A percentile compares a stretch with the other conserved stretches of the same genome.
Evolutionary conservation across 2,888 invertebrate genomes (phyloP).

Genomic region (Anorthoa munda): DNA sequence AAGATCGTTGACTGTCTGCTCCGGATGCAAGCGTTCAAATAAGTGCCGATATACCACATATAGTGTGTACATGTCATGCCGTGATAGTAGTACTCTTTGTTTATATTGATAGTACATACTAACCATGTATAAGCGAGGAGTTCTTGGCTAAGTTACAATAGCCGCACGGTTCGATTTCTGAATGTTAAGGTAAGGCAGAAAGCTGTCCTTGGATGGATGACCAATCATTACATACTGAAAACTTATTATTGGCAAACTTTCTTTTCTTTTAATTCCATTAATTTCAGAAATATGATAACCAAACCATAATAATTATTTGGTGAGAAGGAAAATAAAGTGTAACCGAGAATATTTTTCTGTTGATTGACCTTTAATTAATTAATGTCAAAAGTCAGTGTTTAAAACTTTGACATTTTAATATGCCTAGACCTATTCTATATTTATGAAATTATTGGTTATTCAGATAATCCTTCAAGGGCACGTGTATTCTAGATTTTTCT

Average conservation of each 20-base stretch:
- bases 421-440: neutral
- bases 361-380: neutral
- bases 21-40: conserved; percentile 69
- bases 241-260: too few species aligned
- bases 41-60: conserved; percentile 3
- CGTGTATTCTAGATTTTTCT: too few species aligned
- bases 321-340: neutral
- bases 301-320: neutral
- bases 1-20: conserved; percentile 80
- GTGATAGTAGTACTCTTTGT: neutral
- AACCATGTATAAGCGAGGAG: too few species aligned
- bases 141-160: too few species aligned
- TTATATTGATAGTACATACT: neutral
- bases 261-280: too few species aligned
- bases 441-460: neutral
- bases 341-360: neutral
- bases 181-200: too few species aligned
- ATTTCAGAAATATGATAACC: too few species aligned
- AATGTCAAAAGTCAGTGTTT: neutral
- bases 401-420: neutral
- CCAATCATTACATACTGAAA: too few species aligned
- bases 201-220: too few species aligned
- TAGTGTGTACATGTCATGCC: neutral
- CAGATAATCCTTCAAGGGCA: neutral
- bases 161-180: too few species aligned